phyloP scores from a whole-genome alignment of 2,888 invertebrate genomes.

The Chrysotoxum bicinctum region DNA sequence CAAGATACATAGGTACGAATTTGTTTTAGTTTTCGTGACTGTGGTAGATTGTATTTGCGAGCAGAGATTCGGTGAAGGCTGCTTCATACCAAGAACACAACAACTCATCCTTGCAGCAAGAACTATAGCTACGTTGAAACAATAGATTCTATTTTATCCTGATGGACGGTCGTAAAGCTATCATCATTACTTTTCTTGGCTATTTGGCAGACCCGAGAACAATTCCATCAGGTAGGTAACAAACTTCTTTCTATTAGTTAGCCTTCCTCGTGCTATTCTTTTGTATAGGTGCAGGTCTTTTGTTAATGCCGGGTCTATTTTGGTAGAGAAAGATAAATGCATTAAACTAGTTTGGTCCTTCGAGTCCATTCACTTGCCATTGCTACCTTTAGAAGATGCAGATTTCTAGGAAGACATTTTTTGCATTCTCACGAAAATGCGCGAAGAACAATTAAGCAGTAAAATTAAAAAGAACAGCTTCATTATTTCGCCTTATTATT shows the following conservation, averaged over 20 bases:
- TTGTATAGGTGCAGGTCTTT: slow-evolving; percentile 3
- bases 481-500: slow-evolving; percentile 5
- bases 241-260: background rate
- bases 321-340: slow-evolving; percentile 14
- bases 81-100: background rate
- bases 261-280: slow-evolving; percentile 6
- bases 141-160: slow-evolving; percentile 60
- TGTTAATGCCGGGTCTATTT: slow-evolving; percentile 9
- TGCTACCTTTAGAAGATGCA: background rate
- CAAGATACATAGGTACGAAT: slow-evolving; percentile 6
- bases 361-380: background rate
- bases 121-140: slow-evolving; percentile 10
- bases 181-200: slow-evolving; percentile 71
- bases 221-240: slow-evolving; percentile 10
- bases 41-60: slow-evolving; percentile 1
- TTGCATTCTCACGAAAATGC: slow-evolving; percentile 29
- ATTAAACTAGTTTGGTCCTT: slow-evolving; percentile 58
- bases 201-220: slow-evolving; percentile 36
- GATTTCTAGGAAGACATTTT: background rate
- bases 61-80: no score
- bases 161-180: slow-evolving; percentile 70
- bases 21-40: slow-evolving; percentile 28
- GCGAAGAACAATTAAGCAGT: slow-evolving; percentile 50
- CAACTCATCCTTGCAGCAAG: background rate
- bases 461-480: slow-evolving; percentile 14